Evolutionary conservation across 1,140 invertebrate species (phyloP).

Genomic region (Wiebesia pumilae): DNA sequence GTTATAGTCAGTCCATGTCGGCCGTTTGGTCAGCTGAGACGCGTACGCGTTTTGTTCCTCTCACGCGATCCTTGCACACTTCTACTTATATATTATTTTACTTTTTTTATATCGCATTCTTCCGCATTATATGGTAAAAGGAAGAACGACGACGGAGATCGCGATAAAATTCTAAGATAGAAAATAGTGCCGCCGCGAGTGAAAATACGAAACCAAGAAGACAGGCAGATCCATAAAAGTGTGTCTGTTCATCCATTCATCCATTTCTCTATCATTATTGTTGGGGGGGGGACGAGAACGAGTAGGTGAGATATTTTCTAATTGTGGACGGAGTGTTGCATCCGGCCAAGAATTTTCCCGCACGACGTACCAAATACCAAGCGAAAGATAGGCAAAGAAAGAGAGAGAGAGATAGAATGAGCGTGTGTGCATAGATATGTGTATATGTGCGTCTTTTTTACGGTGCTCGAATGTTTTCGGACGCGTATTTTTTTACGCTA

Average conservation of each 20-base stretch:
- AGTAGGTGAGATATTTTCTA: slow-evolving; percentile 30
- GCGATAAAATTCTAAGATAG: background rate
- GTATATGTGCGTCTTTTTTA: background rate
- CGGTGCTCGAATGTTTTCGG: background rate
- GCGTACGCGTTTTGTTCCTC: slow-evolving; percentile 35
- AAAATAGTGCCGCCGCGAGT: slow-evolving; percentile 39
- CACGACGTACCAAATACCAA: slow-evolving; percentile 1
- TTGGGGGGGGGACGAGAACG: slow-evolving; percentile 14
- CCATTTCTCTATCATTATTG: slow-evolving; percentile 7
- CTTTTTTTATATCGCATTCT: background rate
- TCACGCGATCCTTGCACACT: background rate
- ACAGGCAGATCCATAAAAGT: background rate
- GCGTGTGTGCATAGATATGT: background rate
- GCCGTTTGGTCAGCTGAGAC: slow-evolving; percentile 73
- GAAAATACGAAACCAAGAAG: slow-evolving; percentile 21
- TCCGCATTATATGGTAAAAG: background rate
- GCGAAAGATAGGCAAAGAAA: background rate
- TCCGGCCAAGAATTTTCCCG: slow-evolving; percentile 11
- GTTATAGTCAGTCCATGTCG: slow-evolving; percentile 76
- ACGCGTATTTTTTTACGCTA: slow-evolving; percentile 4
- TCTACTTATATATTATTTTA: slow-evolving; percentile 1
- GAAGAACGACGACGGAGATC: background rate
- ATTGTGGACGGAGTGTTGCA: slow-evolving; percentile 6
- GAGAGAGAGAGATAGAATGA: background rate
- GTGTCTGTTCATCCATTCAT: background rate